Evolutionary conservation across 2,113 vertebrate species (phyloP).

Genomic region (Falco punctatus): DNA sequence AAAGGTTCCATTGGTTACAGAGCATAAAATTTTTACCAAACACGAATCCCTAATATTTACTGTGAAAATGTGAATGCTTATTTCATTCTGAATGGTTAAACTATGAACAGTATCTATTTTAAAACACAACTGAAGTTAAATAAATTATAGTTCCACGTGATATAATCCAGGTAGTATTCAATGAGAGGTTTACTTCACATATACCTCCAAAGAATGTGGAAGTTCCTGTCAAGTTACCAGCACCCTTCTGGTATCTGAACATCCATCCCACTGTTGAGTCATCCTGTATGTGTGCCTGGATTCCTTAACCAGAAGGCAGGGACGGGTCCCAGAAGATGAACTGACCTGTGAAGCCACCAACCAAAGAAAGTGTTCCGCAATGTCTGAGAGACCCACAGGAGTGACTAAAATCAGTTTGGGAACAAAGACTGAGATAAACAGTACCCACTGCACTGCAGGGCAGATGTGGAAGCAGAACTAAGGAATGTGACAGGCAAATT

Average conservation of each 20-base stretch:
- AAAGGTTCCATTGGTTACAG: not conserved
- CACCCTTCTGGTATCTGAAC: constrained; percentile 52
- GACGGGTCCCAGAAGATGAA: constrained; percentile 51
- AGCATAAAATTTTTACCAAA: not conserved
- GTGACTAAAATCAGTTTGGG: not conserved
- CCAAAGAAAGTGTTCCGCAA: constrained; percentile 30
- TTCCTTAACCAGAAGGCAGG: constrained; percentile 70
- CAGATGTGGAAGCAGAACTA: not conserved
- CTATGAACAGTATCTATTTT: not conserved
- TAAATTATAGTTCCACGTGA: not conserved
- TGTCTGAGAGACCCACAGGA: not conserved
- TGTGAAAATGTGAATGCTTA: not conserved
- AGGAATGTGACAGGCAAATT: not conserved
- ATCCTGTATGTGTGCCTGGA: constrained; percentile 48
- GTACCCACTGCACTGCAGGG: not conserved
- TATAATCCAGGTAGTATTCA: not conserved
- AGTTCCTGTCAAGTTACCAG: constrained; percentile 66
- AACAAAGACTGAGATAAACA: not conserved
- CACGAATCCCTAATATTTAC: not conserved
- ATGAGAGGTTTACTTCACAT: not conserved
- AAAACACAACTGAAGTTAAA: not conserved
- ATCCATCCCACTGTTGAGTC: constrained; percentile 62
- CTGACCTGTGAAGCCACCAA: constrained; percentile 50
- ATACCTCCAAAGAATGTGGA: constrained; percentile 68
- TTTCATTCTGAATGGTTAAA: not conserved